These are phyloP conservation scores for Agraylea sexmaculata DNA, from an alignment of 1,140 invertebrate species.

Conservation along the genomic window DNA sequence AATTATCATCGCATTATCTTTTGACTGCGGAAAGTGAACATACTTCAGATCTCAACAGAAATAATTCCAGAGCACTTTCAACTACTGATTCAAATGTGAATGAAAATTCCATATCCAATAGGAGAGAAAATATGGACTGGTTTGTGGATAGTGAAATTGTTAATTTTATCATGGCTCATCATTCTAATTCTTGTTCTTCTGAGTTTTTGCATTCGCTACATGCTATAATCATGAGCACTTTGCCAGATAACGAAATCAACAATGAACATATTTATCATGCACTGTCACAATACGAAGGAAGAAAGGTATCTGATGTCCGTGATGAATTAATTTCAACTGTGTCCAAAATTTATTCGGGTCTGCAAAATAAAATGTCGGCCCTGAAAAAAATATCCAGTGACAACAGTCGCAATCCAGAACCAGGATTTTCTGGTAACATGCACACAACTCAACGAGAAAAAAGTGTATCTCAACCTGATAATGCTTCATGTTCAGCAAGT, in stretches of 20 bases:
- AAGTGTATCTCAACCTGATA: no score
- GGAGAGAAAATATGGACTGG: no score
- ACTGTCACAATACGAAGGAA: slow-evolving; percentile 33
- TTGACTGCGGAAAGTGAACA: slow-evolving; percentile 26
- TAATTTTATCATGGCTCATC: slow-evolving; percentile 31
- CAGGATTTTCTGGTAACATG: no score
- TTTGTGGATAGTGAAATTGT: slow-evolving; percentile 35
- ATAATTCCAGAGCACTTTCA: slow-evolving; percentile 5
- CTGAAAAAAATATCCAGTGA: no score
- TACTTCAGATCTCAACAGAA: slow-evolving; percentile 16
- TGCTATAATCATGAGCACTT: slow-evolving; percentile 25
- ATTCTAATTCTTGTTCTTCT: slow-evolving; percentile 31
- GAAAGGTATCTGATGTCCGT: slow-evolving; percentile 31
- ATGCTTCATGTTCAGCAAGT: no score
- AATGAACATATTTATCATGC: no score
- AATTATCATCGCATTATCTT: slow-evolving; percentile 33
- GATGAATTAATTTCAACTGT: slow-evolving; percentile 34
- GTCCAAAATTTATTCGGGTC: slow-evolving; percentile 23
- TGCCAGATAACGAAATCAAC: no score
- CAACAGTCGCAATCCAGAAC: no score
- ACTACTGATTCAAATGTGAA: slow-evolving; percentile 4
- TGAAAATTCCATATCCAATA: no score
- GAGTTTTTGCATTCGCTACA: slow-evolving; percentile 31
- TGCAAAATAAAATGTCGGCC: no score
- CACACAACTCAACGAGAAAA: no score